Percentiles rank a stretch among this genome's conserved stretches.
Conservation (phyloP, 2,113 vertebrate genomes). For the Vicugna pacos region DNA sequence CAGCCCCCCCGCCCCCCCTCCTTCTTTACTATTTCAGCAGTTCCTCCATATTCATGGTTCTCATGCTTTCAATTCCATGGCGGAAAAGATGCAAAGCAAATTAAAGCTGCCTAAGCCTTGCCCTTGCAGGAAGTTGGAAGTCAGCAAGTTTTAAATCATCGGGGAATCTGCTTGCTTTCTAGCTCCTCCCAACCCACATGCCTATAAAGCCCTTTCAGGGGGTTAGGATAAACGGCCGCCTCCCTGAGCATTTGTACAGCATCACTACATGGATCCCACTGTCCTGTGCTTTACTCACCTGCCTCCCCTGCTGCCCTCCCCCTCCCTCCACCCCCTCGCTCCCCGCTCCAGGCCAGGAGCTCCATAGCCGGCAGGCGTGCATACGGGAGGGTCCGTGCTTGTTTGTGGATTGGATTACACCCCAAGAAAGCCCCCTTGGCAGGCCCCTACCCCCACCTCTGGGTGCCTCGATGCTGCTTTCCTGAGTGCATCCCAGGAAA, state of each 20-base stretch:
- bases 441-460: background rate
- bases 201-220: background rate
- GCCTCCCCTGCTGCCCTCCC: background rate
- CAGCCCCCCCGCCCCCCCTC: background rate
- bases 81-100: background rate
- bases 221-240: background rate
- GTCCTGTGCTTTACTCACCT: background rate
- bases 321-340: too few species aligned
- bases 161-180: background rate
- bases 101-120: background rate
- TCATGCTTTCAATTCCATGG: background rate
- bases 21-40: background rate
- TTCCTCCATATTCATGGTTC: background rate
- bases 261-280: rapidly evolving
- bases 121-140: background rate
- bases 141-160: background rate
- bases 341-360: background rate
- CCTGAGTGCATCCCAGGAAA: background rate
- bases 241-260: background rate
- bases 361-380: background rate
- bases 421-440: rapidly evolving
- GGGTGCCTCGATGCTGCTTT: background rate
- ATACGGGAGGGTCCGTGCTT: rapidly evolving
- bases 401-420: background rate
- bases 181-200: background rate